phyloP scores from a whole-genome alignment of 2,888 invertebrate species.

The Agriopis leucophaearia region DNA sequence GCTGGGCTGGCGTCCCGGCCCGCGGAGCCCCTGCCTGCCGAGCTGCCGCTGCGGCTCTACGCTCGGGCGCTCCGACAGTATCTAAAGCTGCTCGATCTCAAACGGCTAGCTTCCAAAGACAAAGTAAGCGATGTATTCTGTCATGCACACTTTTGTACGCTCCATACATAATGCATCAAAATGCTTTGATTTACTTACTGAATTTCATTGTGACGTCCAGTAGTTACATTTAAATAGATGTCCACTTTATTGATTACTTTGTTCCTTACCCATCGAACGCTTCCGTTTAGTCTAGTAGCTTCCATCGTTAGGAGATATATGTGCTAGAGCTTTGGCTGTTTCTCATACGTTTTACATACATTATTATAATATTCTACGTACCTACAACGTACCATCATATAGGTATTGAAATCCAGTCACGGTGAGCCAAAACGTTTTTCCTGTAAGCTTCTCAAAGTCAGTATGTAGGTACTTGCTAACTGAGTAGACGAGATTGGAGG shows the following conservation, averaged over 20 bases:
- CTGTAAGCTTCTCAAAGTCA: background rate
- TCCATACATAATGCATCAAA: slow-evolving; percentile 37
- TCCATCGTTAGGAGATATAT: background rate
- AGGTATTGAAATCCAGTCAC: background rate
- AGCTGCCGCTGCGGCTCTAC: slow-evolving; percentile 83
- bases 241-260: slow-evolving; percentile 28
- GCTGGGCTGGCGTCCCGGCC: slow-evolving; percentile 76
- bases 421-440: background rate
- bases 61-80: slow-evolving; percentile 88
- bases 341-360: background rate
- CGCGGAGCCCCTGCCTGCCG: slow-evolving; percentile 66
- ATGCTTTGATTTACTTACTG: slow-evolving; percentile 37
- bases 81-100: slow-evolving; percentile 87
- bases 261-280: slow-evolving; percentile 7
- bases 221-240: slow-evolving; percentile 18
- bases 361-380: background rate
- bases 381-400: background rate
- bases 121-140: slow-evolving; percentile 72
- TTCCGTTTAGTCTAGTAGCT: slow-evolving; percentile 21
- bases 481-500: background rate
- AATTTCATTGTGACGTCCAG: slow-evolving; percentile 39
- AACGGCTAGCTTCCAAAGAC: slow-evolving; percentile 82
- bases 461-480: too few species aligned
- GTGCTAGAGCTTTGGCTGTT: background rate
- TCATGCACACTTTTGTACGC: slow-evolving; percentile 36